phyloP scores from a whole-genome alignment of 2,797 vertebrate species.

The Sebastiscus tertius region DNA sequence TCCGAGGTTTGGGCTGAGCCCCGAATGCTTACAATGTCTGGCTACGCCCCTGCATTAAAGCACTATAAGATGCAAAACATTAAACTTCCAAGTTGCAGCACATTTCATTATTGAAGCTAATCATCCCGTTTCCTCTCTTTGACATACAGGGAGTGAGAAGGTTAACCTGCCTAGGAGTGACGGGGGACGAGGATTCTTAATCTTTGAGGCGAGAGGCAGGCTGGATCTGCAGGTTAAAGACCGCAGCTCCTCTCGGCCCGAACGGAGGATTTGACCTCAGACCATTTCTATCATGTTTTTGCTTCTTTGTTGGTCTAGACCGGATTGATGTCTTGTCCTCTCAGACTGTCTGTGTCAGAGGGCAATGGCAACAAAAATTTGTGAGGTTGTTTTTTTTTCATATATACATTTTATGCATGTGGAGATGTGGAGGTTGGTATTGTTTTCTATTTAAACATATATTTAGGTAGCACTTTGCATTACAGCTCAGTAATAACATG shows the following conservation, averaged over 20 bases:
- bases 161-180: background rate
- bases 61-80: background rate
- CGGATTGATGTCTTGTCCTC: too few species aligned
- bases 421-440: background rate
- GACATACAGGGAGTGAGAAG: background rate
- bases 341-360: rapidly evolving
- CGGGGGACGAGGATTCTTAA: background rate
- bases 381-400: background rate
- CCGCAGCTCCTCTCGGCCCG: background rate
- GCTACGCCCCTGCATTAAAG: background rate
- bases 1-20: background rate
- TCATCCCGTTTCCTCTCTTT: background rate
- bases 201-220: background rate
- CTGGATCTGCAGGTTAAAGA: background rate
- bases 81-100: background rate
- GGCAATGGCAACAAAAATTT: background rate
- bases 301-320: background rate
- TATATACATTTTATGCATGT: background rate
- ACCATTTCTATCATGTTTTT: background rate
- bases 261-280: background rate
- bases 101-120: background rate
- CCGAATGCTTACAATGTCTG: background rate
- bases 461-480: too few species aligned
- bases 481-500: too few species aligned
- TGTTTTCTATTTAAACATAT: background rate